phyloP scores from a whole-genome alignment of 2,113 vertebrate species.

The Anser brachyrhynchus region DNA sequence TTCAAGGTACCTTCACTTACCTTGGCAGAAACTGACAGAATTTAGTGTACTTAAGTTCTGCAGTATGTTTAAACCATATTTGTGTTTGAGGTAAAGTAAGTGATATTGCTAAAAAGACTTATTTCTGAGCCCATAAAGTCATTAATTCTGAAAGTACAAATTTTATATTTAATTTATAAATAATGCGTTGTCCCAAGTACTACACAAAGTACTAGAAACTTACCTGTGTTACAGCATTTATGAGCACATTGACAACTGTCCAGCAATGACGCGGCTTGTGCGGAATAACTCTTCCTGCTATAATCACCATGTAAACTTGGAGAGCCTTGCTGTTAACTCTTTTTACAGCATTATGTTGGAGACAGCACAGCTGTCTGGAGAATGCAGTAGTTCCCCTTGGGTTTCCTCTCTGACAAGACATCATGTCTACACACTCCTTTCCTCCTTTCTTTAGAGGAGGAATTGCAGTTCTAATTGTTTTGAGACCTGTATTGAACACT shows the following conservation, averaged over 20 bases:
- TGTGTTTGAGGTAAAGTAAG: neutral
- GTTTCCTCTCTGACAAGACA: neutral
- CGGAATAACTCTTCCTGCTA: neutral
- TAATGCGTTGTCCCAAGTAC: neutral
- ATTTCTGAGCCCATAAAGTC: neutral
- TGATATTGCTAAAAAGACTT: neutral
- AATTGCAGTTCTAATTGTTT: neutral
- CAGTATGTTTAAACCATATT: neutral
- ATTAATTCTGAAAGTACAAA: neutral
- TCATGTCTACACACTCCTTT: neutral
- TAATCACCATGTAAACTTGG: neutral
- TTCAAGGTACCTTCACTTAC: slow-evolving; percentile 84
- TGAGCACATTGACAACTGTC: neutral
- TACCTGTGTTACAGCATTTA: neutral
- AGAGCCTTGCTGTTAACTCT: neutral
- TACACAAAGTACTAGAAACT: neutral
- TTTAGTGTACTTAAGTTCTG: neutral
- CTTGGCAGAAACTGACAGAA: neutral
- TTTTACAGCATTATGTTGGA: neutral
- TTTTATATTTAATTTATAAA: neutral
- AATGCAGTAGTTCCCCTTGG: neutral
- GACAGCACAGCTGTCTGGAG: neutral
- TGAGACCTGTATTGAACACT: neutral
- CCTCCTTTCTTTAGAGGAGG: neutral
- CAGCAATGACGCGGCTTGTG: neutral